Conservation (phyloP, 2,888 invertebrate species). For the Diplazon laetatorius region DNA sequence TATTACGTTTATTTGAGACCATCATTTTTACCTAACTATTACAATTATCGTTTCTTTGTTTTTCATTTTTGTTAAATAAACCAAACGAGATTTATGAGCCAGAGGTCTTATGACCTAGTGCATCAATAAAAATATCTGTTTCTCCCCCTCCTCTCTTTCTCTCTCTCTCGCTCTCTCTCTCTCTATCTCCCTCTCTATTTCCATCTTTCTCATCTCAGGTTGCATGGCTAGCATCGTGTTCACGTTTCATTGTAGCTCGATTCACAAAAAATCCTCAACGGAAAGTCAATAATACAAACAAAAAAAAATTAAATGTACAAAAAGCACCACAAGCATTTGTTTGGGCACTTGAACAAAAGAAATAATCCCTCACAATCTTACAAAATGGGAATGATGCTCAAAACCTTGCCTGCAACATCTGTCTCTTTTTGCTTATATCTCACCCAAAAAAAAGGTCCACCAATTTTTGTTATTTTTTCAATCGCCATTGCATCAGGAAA, state of each 20-base stretch:
- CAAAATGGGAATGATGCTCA: conserved; percentile 60
- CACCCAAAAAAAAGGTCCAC: conserved; percentile 1
- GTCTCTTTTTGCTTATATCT: neutral
- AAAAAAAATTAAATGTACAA: conserved; percentile 15
- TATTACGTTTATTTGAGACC: too few species aligned
- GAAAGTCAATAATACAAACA: conserved; percentile 19
- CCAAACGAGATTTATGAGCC: too few species aligned
- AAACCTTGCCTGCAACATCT: conserved; percentile 24
- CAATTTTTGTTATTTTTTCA: neutral
- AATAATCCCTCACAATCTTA: conserved; percentile 48
- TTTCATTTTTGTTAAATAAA: too few species aligned
- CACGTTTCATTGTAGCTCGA: conserved; percentile 67
- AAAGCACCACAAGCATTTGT: conserved; percentile 38
- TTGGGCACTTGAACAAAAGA: conserved; percentile 51
- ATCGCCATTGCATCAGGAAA: conserved; percentile 1
- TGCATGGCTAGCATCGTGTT: conserved; percentile 75
- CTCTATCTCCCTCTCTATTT: neutral
- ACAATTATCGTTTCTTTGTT: too few species aligned
- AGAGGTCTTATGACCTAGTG: too few species aligned
- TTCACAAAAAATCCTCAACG: conserved; percentile 43
- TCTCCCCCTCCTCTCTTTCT: too few species aligned
- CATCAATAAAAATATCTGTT: too few species aligned
- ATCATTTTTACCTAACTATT: too few species aligned
- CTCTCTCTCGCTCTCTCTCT: neutral
- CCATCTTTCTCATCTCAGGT: conserved; percentile 58